Evolutionary conservation across 2,113 vertebrate species (phyloP), one percentile per base, ranked within the genome.

Genomic region (Paraplagusia blochii): DNA sequence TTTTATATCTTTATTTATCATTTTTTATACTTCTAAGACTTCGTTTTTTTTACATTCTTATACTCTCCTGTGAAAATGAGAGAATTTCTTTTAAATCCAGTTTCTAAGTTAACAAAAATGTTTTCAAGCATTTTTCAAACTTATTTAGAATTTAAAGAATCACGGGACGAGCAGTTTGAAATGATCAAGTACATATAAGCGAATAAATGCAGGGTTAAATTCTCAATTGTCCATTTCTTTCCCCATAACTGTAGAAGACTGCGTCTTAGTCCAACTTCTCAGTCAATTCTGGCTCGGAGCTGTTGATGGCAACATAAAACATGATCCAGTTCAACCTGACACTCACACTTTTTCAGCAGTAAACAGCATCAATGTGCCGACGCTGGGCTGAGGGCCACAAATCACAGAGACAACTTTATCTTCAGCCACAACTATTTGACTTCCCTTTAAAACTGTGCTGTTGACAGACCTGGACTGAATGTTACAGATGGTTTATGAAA

Each of bases 401-500:
- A 68, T 55, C 36, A 10, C 59, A 72, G 40, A 66, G 53, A 62
- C 44, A 49, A 53, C 38, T 46, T 48, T 8, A 57, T 45, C 39
- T 54, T 77, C 34, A 52, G 38, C 36, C 36, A 44, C 14, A 39
- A 16, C 74, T 70, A 58, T 55, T 75, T n/a, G 35, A 56, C 38
- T 40, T 43, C 69, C 46, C 61, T 69, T 66, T 15, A 57, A 75
- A 78, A 50, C 60, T 54, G 34, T 58, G 63, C 36, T 15, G 82
- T 74, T 85, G 83, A 81, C 80, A 74, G 79, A 79, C 44, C 65
- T 64, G 60, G 58, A 53, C 60, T 58, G 67, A 70, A 69, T 78
- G 81, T 76, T 88, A 87, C 85, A 89, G 85, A 88, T 86, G 85
- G 84, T 80, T 85, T 83, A 84, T 83, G 71, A 87, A 81, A 86